Percentiles rank a stretch among this genome's conserved stretches.
Conservation (phyloP, 2,888 invertebrate species). For the Diplazon laetatorius region DNA sequence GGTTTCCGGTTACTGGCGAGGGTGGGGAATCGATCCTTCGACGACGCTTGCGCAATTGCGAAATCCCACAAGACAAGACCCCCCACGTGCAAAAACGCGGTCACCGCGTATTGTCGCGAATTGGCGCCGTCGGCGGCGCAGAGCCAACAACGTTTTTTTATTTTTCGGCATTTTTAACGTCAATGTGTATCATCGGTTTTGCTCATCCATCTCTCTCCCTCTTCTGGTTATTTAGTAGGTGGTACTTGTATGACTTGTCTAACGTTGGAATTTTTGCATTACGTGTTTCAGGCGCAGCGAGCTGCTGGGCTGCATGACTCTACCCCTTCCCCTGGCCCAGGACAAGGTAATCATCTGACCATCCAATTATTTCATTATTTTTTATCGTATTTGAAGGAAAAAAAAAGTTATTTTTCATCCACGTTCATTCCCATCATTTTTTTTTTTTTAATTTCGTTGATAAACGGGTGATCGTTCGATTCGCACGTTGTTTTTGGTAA, state of each 20-base stretch:
- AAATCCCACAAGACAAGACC: constrained; percentile 56
- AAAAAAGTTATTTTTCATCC: too few relatives aligned
- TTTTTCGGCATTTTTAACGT: too few relatives aligned
- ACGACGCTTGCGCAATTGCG: constrained; percentile 76
- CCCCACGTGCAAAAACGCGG: constrained; percentile 76
- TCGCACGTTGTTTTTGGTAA: background rate
- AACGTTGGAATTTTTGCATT: constrained; percentile 77
- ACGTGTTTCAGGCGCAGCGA: constrained; percentile 93
- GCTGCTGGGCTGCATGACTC: constrained; percentile 96
- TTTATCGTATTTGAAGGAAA: background rate
- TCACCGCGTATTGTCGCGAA: constrained; percentile 61
- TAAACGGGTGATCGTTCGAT: background rate
- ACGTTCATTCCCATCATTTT: too few relatives aligned
- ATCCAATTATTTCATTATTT: background rate
- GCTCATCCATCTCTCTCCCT: constrained; percentile 57
- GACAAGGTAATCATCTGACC: constrained; percentile 85
- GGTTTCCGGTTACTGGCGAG: constrained; percentile 62
- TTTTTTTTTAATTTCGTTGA: background rate
- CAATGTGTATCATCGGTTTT: constrained; percentile 53
- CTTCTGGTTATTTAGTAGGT: constrained; percentile 56
- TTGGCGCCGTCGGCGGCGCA: constrained; percentile 47
- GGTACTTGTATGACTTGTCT: constrained; percentile 10
- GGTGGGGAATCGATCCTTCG: constrained; percentile 80
- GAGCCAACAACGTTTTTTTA: too few relatives aligned
- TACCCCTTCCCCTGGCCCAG: constrained; percentile 92